Base-by-base conservation (phyloP, 1,140 invertebrate genomes). In the Philotrypesis tridentata region DNA sequence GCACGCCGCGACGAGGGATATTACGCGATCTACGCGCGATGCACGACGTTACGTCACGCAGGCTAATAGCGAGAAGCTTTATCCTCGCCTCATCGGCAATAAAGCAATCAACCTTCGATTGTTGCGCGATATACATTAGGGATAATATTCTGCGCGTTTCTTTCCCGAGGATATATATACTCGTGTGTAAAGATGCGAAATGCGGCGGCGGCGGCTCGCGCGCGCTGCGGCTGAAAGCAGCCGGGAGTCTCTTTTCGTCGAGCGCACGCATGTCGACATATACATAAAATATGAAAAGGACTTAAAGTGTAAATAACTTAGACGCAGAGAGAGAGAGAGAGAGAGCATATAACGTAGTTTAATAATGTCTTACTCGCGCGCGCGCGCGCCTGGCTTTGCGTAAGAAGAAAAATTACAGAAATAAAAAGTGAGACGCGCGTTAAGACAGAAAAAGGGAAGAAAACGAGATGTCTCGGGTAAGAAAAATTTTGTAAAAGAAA, bases 291-390 rank as follows among this genome's bases (percentile, higher is more conserved):
- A 17, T 27, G 48, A 74, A 74, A 48, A 73, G 25, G 27, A 23
- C 43, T 73, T 73, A 14, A 72, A 73, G 23, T 37, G 23, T 55
- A 55, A 73, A 73, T 25, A 61, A 65, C 31, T 31, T 17, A 65
- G 0, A 5, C 23, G 65, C 7, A 1, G 27, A 77, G 33, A 72
- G 29, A 77, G n/a, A n/a, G n/a, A n/a, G n/a, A n/a, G n/a, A n/a
- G n/a, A n/a, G n/a, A n/a, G n/a, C n/a, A 67, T 25, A 29, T 77
- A 68, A 77, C 48, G n/a, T 77, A 12, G 17, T 77, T 67, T 67
- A 68, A 77, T 77, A 77, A 77, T 68, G 70, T 68, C 63, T 77
- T n/a, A 37, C 25, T 67, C 55, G 33, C 21, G 63, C 29, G 48
- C 33, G 33, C 33, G 14, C 29, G 48, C 33, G 33, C 33, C 5